Conservation (phyloP, 2,797 vertebrate genomes). For the Lophius americanus region DNA sequence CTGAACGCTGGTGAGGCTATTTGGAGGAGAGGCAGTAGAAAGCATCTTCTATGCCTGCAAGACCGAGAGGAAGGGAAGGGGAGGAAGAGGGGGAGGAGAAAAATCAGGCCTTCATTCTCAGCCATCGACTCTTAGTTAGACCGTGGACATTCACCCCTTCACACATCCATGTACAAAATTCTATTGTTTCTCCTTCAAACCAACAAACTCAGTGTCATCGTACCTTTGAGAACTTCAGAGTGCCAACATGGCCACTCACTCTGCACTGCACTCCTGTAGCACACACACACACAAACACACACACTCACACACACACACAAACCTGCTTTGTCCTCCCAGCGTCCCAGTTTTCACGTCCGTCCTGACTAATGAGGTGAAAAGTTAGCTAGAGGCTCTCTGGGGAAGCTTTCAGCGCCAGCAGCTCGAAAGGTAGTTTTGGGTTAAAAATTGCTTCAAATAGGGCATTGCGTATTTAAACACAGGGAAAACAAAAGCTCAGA, state of each 20-base stretch:
- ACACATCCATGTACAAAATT: constrained; percentile 7
- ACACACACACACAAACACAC: constrained; percentile 47
- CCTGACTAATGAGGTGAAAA: constrained; percentile 73
- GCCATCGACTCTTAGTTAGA: constrained; percentile 65
- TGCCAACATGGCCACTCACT: constrained; percentile 21
- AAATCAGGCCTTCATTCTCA: constrained; percentile 29
- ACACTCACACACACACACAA: constrained; percentile 53
- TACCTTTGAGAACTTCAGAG: constrained; percentile 15
- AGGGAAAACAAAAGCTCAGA: constrained; percentile 7
- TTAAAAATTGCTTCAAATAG: constrained; percentile 42
- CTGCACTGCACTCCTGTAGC: background rate
- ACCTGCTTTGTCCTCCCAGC: constrained; percentile 57
- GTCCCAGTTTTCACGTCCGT: constrained; percentile 65
- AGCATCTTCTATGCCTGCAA: constrained; percentile 66
- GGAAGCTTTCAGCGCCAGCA: constrained; percentile 61
- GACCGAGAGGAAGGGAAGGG: constrained; percentile 44
- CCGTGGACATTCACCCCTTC: constrained; percentile 15
- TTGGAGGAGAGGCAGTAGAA: constrained; percentile 61
- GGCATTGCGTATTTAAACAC: constrained; percentile 13
- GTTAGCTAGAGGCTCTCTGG: constrained; percentile 63
- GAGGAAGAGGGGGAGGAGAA: background rate
- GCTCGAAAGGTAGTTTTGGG: constrained; percentile 52
- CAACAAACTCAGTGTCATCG: constrained; percentile 33
- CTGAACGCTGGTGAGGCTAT: constrained; percentile 76
- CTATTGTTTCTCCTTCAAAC: constrained; percentile 16